A percentile compares a stretch with the other conserved stretches of the same genome.
These are phyloP conservation scores for Actinernus sp. DNA, from an alignment of 92 coral and sea anemone genomes.

Conservation along the genomic window DNA sequence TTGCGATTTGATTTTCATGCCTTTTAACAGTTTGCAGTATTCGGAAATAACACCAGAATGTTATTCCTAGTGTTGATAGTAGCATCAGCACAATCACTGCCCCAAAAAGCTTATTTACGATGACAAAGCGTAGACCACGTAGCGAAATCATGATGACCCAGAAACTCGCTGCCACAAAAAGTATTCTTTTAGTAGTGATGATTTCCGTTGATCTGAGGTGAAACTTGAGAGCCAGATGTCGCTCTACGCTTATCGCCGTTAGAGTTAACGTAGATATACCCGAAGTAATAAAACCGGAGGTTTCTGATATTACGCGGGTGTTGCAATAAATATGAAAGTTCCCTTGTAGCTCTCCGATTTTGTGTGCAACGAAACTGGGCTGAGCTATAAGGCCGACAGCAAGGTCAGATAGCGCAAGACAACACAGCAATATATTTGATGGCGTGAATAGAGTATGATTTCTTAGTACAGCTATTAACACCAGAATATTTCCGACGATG, in stretches of 20 bases:
- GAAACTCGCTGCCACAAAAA: neutral
- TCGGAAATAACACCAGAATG: slow-evolving; percentile 46
- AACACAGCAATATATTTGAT: slow-evolving; percentile 51
- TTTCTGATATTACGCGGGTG: slow-evolving; percentile 15
- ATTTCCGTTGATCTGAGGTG: slow-evolving; percentile 15
- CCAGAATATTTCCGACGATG: slow-evolving; percentile 30
- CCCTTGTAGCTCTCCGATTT: slow-evolving; percentile 50
- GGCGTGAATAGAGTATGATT: slow-evolving; percentile 41
- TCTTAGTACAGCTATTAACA: slow-evolving; percentile 31
- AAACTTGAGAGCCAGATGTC: slow-evolving; percentile 13
- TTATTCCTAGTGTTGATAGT: slow-evolving; percentile 12
- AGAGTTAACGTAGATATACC: slow-evolving; percentile 25
- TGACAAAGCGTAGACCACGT: slow-evolving; percentile 37
- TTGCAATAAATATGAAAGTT: slow-evolving; percentile 45
- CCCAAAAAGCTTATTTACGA: slow-evolving; percentile 33
- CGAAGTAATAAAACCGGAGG: slow-evolving; percentile 15
- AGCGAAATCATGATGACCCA: slow-evolving; percentile 14
- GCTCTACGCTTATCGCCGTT: slow-evolving; percentile 22
- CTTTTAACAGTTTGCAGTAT: slow-evolving; percentile 58
- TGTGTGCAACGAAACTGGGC: slow-evolving; percentile 62
- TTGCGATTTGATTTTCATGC: slow-evolving; percentile 59
- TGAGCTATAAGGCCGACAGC: slow-evolving; percentile 63
- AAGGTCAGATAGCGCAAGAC: slow-evolving; percentile 52
- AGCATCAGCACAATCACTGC: slow-evolving; percentile 12
- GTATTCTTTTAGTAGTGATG: slow-evolving; percentile 1